These are phyloP conservation scores for Azemiops feae DNA, from an alignment of 2,113 vertebrate genomes.

Conservation along the genomic window DNA sequence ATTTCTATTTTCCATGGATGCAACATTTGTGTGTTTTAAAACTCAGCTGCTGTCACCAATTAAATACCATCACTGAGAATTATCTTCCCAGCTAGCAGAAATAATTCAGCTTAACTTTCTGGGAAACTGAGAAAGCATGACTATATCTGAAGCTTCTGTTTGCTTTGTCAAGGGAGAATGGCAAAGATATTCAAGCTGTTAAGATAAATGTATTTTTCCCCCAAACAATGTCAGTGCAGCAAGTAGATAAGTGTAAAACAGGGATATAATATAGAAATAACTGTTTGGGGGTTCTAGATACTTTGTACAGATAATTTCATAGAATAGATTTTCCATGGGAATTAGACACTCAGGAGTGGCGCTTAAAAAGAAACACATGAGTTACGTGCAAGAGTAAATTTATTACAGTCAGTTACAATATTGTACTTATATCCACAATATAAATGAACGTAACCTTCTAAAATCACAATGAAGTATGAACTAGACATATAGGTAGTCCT, in stretches of 20 bases:
- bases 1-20: background rate
- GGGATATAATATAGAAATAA: background rate
- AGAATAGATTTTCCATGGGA: background rate
- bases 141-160: background rate
- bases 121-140: background rate
- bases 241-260: constrained; percentile 3
- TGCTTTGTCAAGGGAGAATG: background rate
- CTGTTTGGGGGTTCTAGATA: background rate
- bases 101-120: background rate
- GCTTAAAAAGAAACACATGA: background rate
- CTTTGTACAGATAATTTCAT: background rate
- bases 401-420: background rate
- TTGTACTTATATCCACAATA: too few species aligned
- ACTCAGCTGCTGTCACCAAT: background rate
- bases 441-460: background rate
- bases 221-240: background rate
- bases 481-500: background rate
- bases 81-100: background rate
- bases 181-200: constrained; percentile 4
- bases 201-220: background rate
- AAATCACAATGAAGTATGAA: background rate
- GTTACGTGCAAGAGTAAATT: background rate
- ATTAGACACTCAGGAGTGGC: background rate
- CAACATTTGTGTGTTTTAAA: too few species aligned
- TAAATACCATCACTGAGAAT: background rate